phyloP scores from a whole-genome alignment of 2,113 vertebrate species.

The Burhinus oedicnemus region DNA sequence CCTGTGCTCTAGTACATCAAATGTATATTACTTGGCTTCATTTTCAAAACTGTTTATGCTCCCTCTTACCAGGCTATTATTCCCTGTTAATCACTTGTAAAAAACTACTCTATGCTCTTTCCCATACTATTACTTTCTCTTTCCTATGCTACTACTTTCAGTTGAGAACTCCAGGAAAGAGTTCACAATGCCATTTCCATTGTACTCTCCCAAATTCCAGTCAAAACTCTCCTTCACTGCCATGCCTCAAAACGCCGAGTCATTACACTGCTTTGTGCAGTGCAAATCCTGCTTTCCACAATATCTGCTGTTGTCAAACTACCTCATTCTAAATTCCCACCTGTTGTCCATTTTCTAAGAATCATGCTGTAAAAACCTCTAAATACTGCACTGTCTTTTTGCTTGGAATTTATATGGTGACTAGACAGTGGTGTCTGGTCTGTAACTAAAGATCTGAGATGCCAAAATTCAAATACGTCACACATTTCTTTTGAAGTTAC shows the following conservation, averaged over 20 bases:
- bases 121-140: not conserved
- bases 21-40: not conserved
- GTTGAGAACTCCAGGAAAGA: not conserved
- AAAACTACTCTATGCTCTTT: not conserved
- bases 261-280: not conserved
- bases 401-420: not conserved
- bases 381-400: not conserved
- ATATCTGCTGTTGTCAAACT: not conserved
- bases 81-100: not conserved
- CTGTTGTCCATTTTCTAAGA: not conserved
- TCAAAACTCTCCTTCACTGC: not conserved
- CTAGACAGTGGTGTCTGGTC: not conserved
- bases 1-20: not conserved
- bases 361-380: not conserved
- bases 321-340: not conserved
- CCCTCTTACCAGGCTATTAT: not conserved
- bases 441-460: not conserved
- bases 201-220: not conserved
- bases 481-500: not conserved
- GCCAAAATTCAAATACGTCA: not conserved
- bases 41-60: not conserved
- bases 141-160: not conserved
- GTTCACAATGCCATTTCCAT: not conserved
- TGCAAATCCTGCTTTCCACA: not conserved
- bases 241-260: not conserved